Base-by-base conservation (phyloP, 1,140 invertebrate species). In the Phymastichus coffea region DNA sequence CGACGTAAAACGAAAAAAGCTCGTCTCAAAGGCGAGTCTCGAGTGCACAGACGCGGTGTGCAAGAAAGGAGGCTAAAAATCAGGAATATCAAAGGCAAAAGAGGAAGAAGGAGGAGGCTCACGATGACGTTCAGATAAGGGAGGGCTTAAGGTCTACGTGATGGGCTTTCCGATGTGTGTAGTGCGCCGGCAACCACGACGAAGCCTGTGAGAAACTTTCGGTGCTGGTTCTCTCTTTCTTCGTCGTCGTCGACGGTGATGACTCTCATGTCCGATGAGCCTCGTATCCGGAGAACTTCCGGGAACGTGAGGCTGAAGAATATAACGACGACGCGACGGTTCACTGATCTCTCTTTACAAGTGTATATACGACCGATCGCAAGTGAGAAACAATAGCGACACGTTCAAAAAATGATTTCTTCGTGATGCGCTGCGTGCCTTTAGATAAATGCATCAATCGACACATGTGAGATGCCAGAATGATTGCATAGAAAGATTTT, bases 121-220 rank as follows among this genome's bases (percentile, higher is more conserved):
- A 64, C 66, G 77, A 78, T 78, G 77, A 79, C 71, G 76, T 70
- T 70, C 59, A 78, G 77, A 79, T 79, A 79, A 79, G 75, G 73
- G 74, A 73, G 73, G 74, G 74, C 74, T 77, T 70, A 70, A 72
- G 69, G 69, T 70, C 69, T 78, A 79, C 77, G 77, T 79, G 77
- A 77, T 71, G 72, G 70, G 77, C 69, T 77, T 79, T 63, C 69
- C 69, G 76, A 79, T 78, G 75, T 55, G 68, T 66, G 61, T 58
- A 62, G 64, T 53, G 70, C 74, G 74, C 72, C 74, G n/a, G n/a
- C n/a, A n/a, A n/a, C n/a, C n/a, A n/a, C n/a, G n/a, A n/a, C n/a
- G n/a, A n/a, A n/a, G n/a, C n/a, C n/a, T n/a, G n/a, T 79, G 77
- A 79, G 77, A n/a, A 79, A 77, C 73, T 77, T 78, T 77, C 68